Evolutionary conservation across 2,113 vertebrate species (phyloP).

Genomic region (Syrrhaptes paradoxus): DNA sequence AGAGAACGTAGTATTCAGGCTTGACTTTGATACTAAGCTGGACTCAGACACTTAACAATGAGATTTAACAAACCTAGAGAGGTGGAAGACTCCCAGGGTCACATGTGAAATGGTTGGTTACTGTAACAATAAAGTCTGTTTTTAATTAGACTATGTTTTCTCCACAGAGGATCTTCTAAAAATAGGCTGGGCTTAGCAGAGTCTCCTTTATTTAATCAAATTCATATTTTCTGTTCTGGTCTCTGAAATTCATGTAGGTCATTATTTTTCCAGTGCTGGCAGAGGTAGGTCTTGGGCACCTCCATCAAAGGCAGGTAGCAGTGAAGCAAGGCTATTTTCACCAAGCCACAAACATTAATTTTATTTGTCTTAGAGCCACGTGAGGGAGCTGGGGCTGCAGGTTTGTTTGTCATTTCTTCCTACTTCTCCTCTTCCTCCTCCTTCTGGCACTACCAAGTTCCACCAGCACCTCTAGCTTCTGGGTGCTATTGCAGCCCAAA

Average conservation of each 20-base stretch:
- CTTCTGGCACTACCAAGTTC: neutral
- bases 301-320: neutral
- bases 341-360: neutral
- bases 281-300: neutral
- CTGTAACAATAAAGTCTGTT: neutral
- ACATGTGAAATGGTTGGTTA: neutral
- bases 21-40: neutral
- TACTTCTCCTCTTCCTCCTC: neutral
- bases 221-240: neutral
- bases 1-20: neutral
- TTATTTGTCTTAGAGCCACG: neutral
- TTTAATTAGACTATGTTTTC: constrained; percentile 44
- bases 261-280: neutral
- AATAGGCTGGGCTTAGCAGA: neutral
- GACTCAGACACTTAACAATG: neutral
- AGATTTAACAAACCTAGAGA: constrained; percentile 10
- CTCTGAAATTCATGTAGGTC: neutral
- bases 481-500: neutral
- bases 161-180: constrained; percentile 19
- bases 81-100: neutral
- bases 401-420: neutral
- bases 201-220: neutral
- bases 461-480: neutral
- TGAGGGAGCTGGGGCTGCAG: neutral
- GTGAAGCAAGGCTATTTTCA: neutral